Evolutionary conservation across 2,113 vertebrate species (phyloP).

Genomic region (Cebidichthys violaceus): DNA sequence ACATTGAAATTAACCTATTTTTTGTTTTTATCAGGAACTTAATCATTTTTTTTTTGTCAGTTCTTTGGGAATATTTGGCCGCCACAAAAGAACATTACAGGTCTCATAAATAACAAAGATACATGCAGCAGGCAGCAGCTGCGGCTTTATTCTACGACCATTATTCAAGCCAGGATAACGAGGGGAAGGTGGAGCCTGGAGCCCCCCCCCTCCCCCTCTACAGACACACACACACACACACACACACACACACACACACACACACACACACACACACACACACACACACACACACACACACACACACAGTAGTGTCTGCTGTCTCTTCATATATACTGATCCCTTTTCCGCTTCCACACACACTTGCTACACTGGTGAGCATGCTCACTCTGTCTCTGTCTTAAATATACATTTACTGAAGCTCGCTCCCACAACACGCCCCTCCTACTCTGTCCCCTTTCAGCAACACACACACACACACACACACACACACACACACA

Average conservation of each 20-base stretch:
- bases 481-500: neutral
- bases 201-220: conserved; percentile 45
- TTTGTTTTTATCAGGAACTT: neutral
- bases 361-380: conserved; percentile 31
- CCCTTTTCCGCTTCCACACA: conserved; percentile 38
- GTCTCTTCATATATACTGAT: conserved; percentile 31
- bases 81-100: neutral
- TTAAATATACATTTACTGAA: conserved; percentile 10
- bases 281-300: conserved; percentile 46
- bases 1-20: conserved; percentile 8
- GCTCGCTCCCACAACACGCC: neutral
- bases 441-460: conserved; percentile 27
- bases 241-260: conserved; percentile 46
- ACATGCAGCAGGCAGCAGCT: conserved; percentile 48
- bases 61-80: neutral
- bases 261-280: conserved; percentile 41
- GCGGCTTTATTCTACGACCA: conserved; percentile 68
- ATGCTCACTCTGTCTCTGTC: neutral
- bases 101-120: conserved; percentile 51
- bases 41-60: neutral
- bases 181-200: conserved; percentile 82
- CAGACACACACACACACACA: conserved; percentile 41
- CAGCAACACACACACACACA: conserved; percentile 20
- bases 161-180: conserved; percentile 76
- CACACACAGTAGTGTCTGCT: conserved; percentile 33